Percentiles rank a stretch among this genome's conserved stretches.
Conservation (phyloP, 2,888 invertebrate species). For the Luffia ferchaultella region DNA sequence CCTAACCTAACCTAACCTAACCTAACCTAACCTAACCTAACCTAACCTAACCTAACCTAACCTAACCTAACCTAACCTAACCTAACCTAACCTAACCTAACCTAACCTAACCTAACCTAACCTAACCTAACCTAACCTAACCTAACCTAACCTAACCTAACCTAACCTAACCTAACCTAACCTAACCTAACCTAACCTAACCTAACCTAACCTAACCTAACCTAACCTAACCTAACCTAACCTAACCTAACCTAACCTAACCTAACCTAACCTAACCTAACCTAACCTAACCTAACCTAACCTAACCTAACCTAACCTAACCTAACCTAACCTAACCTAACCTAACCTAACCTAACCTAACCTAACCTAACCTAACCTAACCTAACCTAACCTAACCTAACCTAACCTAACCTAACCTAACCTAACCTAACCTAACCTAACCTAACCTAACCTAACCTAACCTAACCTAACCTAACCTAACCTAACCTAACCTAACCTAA, state of each 20-base stretch:
- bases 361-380: conserved; percentile 13
- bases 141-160: conserved; percentile 16
- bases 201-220: conserved; percentile 14
- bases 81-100: conserved; percentile 13
- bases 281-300: conserved; percentile 14
- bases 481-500: conserved; percentile 14
- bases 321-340: conserved; percentile 10
- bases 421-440: conserved; percentile 13
- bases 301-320: conserved; percentile 13
- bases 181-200: conserved; percentile 10
- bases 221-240: conserved; percentile 14
- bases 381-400: conserved; percentile 9
- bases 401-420: conserved; percentile 12
- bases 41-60: conserved; percentile 16
- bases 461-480: conserved; percentile 14
- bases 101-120: conserved; percentile 16
- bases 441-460: conserved; percentile 13
- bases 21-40: conserved; percentile 13
- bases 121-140: conserved; percentile 18
- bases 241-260: conserved; percentile 12
- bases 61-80: conserved; percentile 15
- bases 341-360: conserved; percentile 10
- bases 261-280: conserved; percentile 13
- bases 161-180: conserved; percentile 9
- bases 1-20: conserved; percentile 9